Conservation (phyloP, 2,888 invertebrate genomes). For the Coenonympha glycerion region DNA sequence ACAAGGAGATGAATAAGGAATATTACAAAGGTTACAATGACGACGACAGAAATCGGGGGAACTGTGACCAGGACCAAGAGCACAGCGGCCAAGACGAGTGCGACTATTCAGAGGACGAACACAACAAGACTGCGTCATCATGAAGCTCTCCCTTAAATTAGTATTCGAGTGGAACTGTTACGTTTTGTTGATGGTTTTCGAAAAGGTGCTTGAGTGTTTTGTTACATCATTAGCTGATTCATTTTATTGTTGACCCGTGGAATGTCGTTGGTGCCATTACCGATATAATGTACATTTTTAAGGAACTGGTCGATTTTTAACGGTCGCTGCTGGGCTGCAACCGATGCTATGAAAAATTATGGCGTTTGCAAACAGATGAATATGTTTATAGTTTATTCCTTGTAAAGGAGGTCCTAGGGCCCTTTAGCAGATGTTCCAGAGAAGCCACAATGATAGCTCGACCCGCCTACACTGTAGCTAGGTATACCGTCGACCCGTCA, state of each 20-base stretch:
- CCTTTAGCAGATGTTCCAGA: conserved; percentile 10
- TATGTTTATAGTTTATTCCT: neutral
- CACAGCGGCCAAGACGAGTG: conserved; percentile 60
- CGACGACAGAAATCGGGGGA: conserved; percentile 45
- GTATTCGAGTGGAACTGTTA: conserved; percentile 41
- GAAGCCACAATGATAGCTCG: conserved; percentile 10
- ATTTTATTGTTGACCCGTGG: conserved; percentile 71
- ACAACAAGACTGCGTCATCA: conserved; percentile 55
- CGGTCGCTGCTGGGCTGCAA: conserved; percentile 10
- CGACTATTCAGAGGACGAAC: conserved; percentile 70
- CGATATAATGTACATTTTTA: conserved; percentile 60
- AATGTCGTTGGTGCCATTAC: conserved; percentile 74
- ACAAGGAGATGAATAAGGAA: conserved; percentile 59
- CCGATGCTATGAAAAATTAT: conserved; percentile 3
- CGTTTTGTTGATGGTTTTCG: conserved; percentile 61
- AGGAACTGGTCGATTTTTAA: conserved; percentile 34
- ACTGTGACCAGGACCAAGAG: conserved; percentile 50
- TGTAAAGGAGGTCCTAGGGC: neutral
- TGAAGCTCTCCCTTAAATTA: conserved; percentile 52
- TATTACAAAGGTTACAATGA: conserved; percentile 57
- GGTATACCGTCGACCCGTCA: conserved; percentile 46
- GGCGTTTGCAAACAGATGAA: neutral
- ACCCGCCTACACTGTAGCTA: conserved; percentile 46
- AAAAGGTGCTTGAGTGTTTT: conserved; percentile 73
- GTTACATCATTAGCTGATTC: conserved; percentile 62